These are phyloP conservation scores for Dendrolimus punctatus DNA, from an alignment of 1,140 invertebrate genomes.

Conservation along the genomic window DNA sequence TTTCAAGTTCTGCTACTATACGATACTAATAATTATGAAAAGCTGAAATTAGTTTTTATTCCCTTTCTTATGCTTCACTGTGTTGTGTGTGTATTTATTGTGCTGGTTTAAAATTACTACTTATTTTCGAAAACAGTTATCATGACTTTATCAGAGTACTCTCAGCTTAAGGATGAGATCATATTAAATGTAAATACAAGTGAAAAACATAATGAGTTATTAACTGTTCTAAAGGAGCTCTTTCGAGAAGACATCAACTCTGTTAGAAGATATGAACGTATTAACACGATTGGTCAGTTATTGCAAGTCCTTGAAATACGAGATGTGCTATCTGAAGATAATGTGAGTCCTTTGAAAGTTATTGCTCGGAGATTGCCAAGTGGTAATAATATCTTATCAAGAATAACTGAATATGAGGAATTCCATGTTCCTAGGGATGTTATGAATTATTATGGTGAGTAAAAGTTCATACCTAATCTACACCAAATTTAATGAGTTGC, in stretches of 20 bases:
- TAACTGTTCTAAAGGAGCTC: slow-evolving; percentile 41
- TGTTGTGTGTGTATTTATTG: too few species aligned
- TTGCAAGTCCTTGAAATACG: slow-evolving; percentile 48
- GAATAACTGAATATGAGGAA: slow-evolving; percentile 37
- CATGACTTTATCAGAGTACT: slow-evolving; percentile 43
- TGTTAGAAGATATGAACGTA: slow-evolving; percentile 43
- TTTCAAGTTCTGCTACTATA: too few species aligned
- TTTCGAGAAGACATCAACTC: slow-evolving; percentile 51
- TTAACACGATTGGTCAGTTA: slow-evolving; percentile 38
- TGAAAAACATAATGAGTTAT: slow-evolving; percentile 33
- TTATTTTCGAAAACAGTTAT: not conserved
- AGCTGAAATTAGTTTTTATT: too few species aligned
- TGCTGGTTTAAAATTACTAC: too few species aligned
- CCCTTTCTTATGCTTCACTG: too few species aligned
- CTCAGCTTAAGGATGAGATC: slow-evolving; percentile 38
- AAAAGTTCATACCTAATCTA: slow-evolving; percentile 4
- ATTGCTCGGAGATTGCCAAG: slow-evolving; percentile 33
- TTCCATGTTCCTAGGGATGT: slow-evolving; percentile 20
- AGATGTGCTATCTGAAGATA: slow-evolving; percentile 49
- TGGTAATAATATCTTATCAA: slow-evolving; percentile 27
- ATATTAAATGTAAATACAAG: slow-evolving; percentile 26
- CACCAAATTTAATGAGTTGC: not conserved
- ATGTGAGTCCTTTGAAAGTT: slow-evolving; percentile 42
- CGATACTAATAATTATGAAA: too few species aligned
- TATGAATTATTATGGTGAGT: slow-evolving; percentile 41